phyloP scores from a whole-genome alignment of 2,888 invertebrate genomes.

The Panopea generosa region DNA sequence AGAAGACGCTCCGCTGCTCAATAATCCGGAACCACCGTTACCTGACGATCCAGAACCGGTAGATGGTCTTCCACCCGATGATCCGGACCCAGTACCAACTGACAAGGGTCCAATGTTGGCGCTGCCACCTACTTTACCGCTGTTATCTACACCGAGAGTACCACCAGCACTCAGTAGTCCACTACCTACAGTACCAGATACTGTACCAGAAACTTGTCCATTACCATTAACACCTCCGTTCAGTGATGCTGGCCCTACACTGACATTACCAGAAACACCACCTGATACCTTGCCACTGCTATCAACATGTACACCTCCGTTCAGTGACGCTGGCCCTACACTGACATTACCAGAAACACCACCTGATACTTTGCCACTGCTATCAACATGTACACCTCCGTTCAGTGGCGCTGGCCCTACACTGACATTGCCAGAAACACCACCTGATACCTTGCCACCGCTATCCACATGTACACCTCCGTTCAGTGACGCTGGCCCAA shows the following conservation, averaged over 20 bases:
- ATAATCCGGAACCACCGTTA: background rate
- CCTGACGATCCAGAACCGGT: too few relatives aligned
- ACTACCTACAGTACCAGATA: background rate
- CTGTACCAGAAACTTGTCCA: too few relatives aligned
- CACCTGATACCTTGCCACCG: background rate
- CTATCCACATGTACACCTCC: background rate
- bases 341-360: background rate
- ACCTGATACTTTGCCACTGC: background rate
- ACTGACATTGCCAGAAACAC: background rate
- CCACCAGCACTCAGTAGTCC: background rate
- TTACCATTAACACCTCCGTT: slow-evolving; percentile 2
- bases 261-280: background rate
- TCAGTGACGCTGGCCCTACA: background rate
- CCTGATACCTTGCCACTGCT: slow-evolving; percentile 1
- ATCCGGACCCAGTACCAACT: background rate
- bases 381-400: background rate
- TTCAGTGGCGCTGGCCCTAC: background rate
- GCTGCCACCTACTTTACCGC: slow-evolving; percentile 8
- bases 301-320: background rate
- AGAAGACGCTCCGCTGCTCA: background rate
- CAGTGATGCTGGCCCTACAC: background rate
- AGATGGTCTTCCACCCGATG: too few relatives aligned
- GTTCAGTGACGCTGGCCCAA: slow-evolving; percentile 11
- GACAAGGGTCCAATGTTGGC: background rate
- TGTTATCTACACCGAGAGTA: slow-evolving; percentile 6